Evolutionary conservation across 2,113 vertebrate species (phyloP).

Genomic region (Syrmaticus mikado): DNA sequence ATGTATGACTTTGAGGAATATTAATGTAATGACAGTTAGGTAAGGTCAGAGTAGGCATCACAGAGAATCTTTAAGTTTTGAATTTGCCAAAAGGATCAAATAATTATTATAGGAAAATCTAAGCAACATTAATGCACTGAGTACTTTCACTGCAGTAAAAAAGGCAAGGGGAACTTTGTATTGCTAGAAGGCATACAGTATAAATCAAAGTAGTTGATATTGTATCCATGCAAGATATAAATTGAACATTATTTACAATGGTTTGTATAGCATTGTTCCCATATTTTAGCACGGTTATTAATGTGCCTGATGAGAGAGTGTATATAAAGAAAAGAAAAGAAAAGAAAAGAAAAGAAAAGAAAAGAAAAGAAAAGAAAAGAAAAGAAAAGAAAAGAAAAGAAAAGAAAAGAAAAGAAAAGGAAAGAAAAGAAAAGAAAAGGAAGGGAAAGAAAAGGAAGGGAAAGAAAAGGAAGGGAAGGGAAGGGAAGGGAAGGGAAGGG

Average conservation of each 20-base stretch:
- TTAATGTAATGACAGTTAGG: not conserved
- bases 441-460: too few relatives aligned
- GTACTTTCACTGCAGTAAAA: slow-evolving; percentile 21
- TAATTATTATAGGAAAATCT: not conserved
- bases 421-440: too few relatives aligned
- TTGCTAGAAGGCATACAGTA: slow-evolving; percentile 47
- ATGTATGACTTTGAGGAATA: slow-evolving; percentile 33
- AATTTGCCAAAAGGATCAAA: not conserved
- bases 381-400: too few relatives aligned
- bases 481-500: too few relatives aligned
- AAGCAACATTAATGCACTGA: not conserved
- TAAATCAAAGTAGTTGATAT: slow-evolving; percentile 57
- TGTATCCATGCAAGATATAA: slow-evolving; percentile 59
- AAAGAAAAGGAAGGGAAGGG: not conserved
- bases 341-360: too few relatives aligned
- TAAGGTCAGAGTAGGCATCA: not conserved
- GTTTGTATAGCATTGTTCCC: not conserved
- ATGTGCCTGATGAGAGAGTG: not conserved
- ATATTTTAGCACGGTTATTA: slow-evolving; percentile 42
- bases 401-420: not conserved
- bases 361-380: too few relatives aligned
- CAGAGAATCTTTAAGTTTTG: not conserved
- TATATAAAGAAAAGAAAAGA: not conserved
- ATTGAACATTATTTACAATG: slow-evolving; percentile 43
- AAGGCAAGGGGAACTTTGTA: slow-evolving; percentile 16